Evolutionary conservation across 2,113 vertebrate genomes (phyloP).

Genomic region (Aegotheles bennettii): DNA sequence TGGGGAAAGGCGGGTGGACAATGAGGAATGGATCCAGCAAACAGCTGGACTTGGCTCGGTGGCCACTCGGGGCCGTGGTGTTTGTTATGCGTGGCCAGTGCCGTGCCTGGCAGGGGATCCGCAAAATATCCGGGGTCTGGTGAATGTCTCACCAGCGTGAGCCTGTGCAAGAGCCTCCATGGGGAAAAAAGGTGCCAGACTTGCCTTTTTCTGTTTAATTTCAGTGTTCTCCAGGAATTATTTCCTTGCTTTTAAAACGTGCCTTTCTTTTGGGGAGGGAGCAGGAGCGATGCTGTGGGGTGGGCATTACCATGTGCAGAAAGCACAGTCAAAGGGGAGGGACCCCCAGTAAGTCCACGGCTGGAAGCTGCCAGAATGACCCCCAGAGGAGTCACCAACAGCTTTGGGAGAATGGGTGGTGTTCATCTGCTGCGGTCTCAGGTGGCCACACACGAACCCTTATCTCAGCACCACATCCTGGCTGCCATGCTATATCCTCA

Average conservation of each 20-base stretch:
- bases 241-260: not conserved
- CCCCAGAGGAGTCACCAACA: not conserved
- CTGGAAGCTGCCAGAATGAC: not conserved
- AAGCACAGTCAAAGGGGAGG: not conserved
- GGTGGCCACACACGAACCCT: not conserved
- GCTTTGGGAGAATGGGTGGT: not conserved
- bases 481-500: too few relatives aligned
- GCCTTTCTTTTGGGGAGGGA: not conserved
- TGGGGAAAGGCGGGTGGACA: not conserved
- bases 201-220: not conserved
- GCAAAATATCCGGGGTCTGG: not conserved
- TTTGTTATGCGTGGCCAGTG: not conserved
- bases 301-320: not conserved
- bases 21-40: not conserved
- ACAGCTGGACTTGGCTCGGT: not conserved
- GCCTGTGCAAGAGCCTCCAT: not conserved
- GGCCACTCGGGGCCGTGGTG: not conserved
- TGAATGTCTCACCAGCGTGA: not conserved
- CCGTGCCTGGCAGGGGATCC: not conserved
- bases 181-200: not conserved
- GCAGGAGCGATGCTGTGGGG: not conserved
- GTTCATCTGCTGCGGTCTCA: not conserved
- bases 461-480: not conserved
- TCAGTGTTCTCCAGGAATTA: not conserved
- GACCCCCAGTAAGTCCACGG: fast-evolving